Evolutionary conservation across 1,140 invertebrate genomes (phyloP).

Genomic region (Leptinotarsa texana): DNA sequence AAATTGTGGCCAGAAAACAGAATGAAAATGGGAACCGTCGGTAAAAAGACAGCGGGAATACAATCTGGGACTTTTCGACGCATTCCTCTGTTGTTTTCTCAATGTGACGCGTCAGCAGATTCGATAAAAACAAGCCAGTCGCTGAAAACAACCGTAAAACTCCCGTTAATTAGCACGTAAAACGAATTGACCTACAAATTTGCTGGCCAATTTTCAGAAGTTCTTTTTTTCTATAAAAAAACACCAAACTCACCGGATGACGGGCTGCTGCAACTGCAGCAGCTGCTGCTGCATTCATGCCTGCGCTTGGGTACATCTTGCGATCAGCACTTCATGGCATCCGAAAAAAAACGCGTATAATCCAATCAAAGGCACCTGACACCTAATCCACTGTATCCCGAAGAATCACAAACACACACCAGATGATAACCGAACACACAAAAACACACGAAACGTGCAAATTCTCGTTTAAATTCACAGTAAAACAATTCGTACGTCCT

Average conservation of each 20-base stretch:
- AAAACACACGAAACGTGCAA: slow-evolving; percentile 1
- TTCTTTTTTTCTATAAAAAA: neutral
- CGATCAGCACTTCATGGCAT: slow-evolving; percentile 51
- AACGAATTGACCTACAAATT: neutral
- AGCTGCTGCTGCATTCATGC: slow-evolving; percentile 65
- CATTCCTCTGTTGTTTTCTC: too few species aligned
- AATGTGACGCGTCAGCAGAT: too few species aligned
- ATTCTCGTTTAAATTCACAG: neutral
- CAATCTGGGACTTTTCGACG: too few species aligned
- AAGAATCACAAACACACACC: slow-evolving; percentile 24
- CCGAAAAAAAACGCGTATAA: slow-evolving; percentile 10
- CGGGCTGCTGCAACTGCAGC: slow-evolving; percentile 62
- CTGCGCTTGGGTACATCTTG: slow-evolving; percentile 63
- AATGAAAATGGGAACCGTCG: too few species aligned
- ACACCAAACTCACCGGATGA: slow-evolving; percentile 60
- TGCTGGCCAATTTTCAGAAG: neutral
- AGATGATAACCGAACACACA: slow-evolving; percentile 19
- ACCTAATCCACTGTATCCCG: slow-evolving; percentile 4
- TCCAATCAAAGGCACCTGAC: slow-evolving; percentile 14
- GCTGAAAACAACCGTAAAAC: neutral
- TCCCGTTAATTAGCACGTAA: neutral
- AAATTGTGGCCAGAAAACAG: too few species aligned
- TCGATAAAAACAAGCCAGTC: neutral
- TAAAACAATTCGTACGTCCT: slow-evolving; percentile 30
- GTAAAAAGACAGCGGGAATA: too few species aligned